phyloP scores from a whole-genome alignment of 2,888 invertebrate genomes.

The Agapostemon virescens region DNA sequence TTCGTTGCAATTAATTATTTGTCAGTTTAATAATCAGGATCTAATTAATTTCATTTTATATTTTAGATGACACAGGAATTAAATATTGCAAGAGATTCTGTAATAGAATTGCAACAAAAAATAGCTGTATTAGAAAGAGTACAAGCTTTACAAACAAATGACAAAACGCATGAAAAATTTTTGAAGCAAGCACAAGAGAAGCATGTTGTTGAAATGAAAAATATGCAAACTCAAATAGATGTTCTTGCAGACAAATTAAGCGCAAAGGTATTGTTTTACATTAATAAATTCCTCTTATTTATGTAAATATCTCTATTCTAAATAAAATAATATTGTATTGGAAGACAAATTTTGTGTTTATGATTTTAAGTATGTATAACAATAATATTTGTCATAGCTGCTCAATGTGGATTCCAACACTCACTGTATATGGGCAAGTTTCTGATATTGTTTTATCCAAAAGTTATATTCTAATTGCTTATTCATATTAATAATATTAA shows the following conservation, averaged over 20 bases:
- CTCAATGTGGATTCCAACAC: slow-evolving; percentile 66
- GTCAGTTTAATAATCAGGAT: not conserved
- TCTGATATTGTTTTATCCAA: slow-evolving; percentile 34
- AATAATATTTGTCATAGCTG: slow-evolving; percentile 65
- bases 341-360: slow-evolving; percentile 3
- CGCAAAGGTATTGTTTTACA: slow-evolving; percentile 68
- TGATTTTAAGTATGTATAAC: slow-evolving; percentile 27
- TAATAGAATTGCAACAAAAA: slow-evolving; percentile 76
- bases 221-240: slow-evolving; percentile 81
- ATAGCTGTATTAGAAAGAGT: slow-evolving; percentile 73
- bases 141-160: slow-evolving; percentile 72
- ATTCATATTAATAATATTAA: not conserved
- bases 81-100: slow-evolving; percentile 70
- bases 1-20: slow-evolving; percentile 10
- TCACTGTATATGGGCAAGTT: slow-evolving; percentile 70
- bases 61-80: slow-evolving; percentile 73
- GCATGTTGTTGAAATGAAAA: slow-evolving; percentile 80
- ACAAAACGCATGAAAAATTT: slow-evolving; percentile 77
- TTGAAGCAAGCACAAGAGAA: slow-evolving; percentile 81
- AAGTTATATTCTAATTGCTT: slow-evolving; percentile 4
- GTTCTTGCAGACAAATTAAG: slow-evolving; percentile 78
- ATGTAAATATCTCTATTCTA: not conserved
- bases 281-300: not conserved
- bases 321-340: slow-evolving; percentile 1
- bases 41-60: slow-evolving; percentile 12